Evolutionary conservation across 2,888 invertebrate genomes (phyloP).

Genomic region (Thyatira batis): DNA sequence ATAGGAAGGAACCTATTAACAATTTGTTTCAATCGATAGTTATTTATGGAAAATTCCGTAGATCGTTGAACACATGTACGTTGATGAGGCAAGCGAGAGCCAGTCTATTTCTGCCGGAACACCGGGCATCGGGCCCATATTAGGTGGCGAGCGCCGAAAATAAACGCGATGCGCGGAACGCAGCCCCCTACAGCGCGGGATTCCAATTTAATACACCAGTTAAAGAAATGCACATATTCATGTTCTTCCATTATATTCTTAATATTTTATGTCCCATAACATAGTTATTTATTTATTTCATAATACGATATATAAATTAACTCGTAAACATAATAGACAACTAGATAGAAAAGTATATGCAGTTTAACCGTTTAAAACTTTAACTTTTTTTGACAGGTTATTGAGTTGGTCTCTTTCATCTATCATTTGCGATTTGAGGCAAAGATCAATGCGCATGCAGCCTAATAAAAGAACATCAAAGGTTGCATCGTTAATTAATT

Average conservation of each 20-base stretch:
- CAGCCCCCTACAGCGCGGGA: conserved; percentile 55
- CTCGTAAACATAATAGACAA: too few relatives aligned
- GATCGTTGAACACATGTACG: conserved; percentile 20
- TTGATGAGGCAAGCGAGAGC: conserved; percentile 49
- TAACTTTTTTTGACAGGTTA: too few relatives aligned
- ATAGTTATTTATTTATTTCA: too few relatives aligned
- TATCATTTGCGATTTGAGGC: too few relatives aligned
- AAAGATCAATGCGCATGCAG: background rate
- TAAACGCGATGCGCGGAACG: conserved; percentile 48
- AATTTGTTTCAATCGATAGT: background rate
- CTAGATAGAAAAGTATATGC: too few relatives aligned
- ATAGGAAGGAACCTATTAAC: too few relatives aligned
- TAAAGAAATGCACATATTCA: background rate
- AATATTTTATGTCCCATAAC: background rate
- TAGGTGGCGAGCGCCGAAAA: conserved; percentile 74
- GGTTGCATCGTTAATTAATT: background rate
- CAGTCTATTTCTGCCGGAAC: conserved; percentile 70
- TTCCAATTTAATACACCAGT: conserved; percentile 18
- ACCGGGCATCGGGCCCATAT: conserved; percentile 78
- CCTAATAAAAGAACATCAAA: background rate
- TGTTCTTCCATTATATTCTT: background rate
- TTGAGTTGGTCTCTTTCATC: too few relatives aligned
- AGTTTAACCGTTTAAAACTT: too few relatives aligned
- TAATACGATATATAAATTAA: too few relatives aligned
- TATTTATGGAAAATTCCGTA: conserved; percentile 25